Evolutionary conservation across 2,888 invertebrate species (phyloP).

Genomic region (Microctonus aethiopoides): DNA sequence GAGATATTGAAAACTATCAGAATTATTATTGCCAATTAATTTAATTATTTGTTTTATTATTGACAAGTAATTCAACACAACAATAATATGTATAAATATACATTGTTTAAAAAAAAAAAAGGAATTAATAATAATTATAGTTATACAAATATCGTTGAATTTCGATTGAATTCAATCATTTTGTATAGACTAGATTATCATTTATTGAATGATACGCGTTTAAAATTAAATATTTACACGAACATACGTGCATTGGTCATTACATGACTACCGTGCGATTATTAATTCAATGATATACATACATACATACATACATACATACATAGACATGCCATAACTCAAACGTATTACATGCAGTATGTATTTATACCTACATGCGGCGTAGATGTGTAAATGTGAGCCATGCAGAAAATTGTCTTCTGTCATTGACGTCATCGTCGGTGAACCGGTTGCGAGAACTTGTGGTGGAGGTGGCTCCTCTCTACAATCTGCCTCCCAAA

Average conservation of each 20-base stretch:
- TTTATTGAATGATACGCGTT: not conserved
- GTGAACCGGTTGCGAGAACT: constrained; percentile 17
- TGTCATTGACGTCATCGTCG: constrained; percentile 21
- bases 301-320: not conserved
- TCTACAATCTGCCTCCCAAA: not conserved
- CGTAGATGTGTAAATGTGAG: not conserved
- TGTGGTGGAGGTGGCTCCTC: not conserved
- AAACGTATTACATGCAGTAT: no score
- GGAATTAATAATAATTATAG: no score
- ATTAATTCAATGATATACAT: not conserved
- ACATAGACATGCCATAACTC: no score
- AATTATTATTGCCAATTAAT: no score
- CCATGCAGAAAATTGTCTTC: constrained; percentile 16
- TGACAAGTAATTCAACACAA: no score
- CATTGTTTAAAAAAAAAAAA: no score
- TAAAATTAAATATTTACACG: not conserved
- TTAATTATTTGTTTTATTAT: no score
- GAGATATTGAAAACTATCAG: no score
- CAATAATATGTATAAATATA: no score
- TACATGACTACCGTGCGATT: not conserved
- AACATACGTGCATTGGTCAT: not conserved
- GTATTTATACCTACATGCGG: not conserved
- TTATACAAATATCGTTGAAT: no score
- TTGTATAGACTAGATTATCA: not conserved
- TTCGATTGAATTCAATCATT: not conserved